Conservation (phyloP, 2,113 vertebrate genomes). For the Cyanoderma ruficeps region DNA sequence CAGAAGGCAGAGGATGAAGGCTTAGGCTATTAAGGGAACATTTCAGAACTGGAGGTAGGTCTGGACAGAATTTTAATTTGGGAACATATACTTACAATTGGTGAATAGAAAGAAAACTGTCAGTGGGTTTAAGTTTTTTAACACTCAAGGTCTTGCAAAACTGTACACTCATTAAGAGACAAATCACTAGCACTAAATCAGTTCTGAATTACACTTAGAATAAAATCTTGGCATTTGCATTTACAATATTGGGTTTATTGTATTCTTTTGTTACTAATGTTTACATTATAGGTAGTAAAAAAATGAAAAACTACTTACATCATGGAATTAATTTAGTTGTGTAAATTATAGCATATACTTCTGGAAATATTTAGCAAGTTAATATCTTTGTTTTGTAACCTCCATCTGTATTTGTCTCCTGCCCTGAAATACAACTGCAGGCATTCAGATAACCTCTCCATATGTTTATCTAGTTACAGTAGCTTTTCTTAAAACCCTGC, state of each 20-base stretch:
- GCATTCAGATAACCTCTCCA: background rate
- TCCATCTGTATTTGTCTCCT: background rate
- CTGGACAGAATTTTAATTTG: background rate
- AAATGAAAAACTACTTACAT: background rate
- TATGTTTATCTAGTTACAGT: background rate
- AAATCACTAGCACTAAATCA: background rate
- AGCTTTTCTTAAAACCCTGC: constrained; percentile 13
- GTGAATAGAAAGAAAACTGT: background rate
- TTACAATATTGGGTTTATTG: background rate
- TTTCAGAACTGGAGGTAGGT: background rate
- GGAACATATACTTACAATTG: background rate
- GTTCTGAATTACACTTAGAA: background rate
- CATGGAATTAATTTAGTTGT: background rate
- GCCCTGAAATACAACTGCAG: background rate
- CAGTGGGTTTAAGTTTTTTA: background rate
- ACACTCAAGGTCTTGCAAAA: background rate
- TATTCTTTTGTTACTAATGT: background rate
- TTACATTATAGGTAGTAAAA: background rate
- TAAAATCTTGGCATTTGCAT: background rate
- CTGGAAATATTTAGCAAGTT: background rate
- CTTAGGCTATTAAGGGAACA: background rate
- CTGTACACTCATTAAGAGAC: background rate
- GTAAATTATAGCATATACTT: background rate
- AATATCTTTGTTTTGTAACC: background rate
- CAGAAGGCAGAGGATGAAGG: background rate